phyloP scores from a whole-genome alignment of 1,140 invertebrate species.

The Plutomurus gul region DNA sequence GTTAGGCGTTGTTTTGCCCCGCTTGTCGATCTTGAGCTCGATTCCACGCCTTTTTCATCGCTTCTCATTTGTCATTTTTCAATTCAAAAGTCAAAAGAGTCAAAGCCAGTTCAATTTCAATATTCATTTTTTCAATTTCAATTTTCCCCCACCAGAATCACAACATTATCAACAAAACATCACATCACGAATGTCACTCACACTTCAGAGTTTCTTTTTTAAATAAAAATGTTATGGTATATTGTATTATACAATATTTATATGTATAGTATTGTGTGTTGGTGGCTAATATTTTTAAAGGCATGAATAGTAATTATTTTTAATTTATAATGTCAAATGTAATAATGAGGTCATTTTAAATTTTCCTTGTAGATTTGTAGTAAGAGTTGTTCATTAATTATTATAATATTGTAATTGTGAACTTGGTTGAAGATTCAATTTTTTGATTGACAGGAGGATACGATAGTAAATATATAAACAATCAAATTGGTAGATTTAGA shows the following conservation, averaged over 20 bases:
- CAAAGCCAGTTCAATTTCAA: constrained; percentile 23
- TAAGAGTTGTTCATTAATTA: neutral
- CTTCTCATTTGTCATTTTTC: constrained; percentile 40
- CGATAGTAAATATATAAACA: neutral
- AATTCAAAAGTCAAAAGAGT: constrained; percentile 31
- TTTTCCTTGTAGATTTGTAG: neutral
- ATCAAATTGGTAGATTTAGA: neutral
- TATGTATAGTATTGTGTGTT: no score
- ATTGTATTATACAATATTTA: no score
- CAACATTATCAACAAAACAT: constrained; percentile 25
- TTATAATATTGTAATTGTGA: no score
- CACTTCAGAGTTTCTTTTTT: constrained; percentile 7
- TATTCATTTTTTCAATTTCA: neutral
- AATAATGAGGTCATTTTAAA: no score
- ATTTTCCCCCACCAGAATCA: constrained; percentile 2
- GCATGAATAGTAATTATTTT: no score
- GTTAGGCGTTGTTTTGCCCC: constrained; percentile 51
- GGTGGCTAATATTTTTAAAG: no score
- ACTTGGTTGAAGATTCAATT: no score
- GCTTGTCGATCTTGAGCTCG: constrained; percentile 50
- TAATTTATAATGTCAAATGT: no score
- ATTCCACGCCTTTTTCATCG: constrained; percentile 54
- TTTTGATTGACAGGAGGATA: no score
- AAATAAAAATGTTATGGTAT: no score
- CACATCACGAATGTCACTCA: constrained; percentile 28